Percentiles rank a stretch among this genome's conserved stretches.
Conservation (phyloP, 1,140 invertebrate species). For the Oedothorax gibbosus region DNA sequence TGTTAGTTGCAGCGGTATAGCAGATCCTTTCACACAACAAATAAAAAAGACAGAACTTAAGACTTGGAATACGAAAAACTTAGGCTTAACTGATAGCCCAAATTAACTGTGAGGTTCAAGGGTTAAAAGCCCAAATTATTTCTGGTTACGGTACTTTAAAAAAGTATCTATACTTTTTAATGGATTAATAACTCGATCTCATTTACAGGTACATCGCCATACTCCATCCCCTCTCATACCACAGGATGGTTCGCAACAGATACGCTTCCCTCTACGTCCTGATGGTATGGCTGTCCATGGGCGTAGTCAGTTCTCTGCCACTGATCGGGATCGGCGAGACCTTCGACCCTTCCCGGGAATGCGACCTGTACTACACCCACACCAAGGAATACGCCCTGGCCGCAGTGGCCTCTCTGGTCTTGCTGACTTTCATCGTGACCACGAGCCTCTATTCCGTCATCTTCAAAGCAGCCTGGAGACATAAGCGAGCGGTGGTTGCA, state of each 20-base stretch:
- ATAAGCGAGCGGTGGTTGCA: constrained; percentile 60
- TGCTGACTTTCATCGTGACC: constrained; percentile 60
- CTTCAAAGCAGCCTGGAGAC: constrained; percentile 63
- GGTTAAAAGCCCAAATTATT: too few species aligned
- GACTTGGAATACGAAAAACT: too few species aligned
- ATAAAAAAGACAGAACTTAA: too few species aligned
- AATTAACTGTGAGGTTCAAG: too few species aligned
- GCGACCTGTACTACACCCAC: constrained; percentile 63
- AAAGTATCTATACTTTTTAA: too few species aligned
- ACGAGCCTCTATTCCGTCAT: constrained; percentile 61
- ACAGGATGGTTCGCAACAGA: constrained; percentile 35
- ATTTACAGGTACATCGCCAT: constrained; percentile 82
- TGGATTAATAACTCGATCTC: too few species aligned
- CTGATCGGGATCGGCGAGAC: constrained; percentile 52
- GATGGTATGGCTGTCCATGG: constrained; percentile 62
- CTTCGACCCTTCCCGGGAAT: constrained; percentile 58
- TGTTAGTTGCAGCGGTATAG: too few species aligned
- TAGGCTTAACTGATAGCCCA: too few species aligned
- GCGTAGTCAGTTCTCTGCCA: constrained; percentile 61
- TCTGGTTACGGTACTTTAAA: too few species aligned
- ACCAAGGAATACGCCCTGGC: constrained; percentile 51
- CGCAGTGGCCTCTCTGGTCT: constrained; percentile 61
- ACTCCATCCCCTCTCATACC: constrained; percentile 79
- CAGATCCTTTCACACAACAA: too few species aligned
- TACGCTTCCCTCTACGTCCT: constrained; percentile 47